Percentiles rank a stretch among this genome's conserved stretches.
phyloP scores from a whole-genome alignment of 2,113 vertebrate species.

The Budorcas taxicolor region DNA sequence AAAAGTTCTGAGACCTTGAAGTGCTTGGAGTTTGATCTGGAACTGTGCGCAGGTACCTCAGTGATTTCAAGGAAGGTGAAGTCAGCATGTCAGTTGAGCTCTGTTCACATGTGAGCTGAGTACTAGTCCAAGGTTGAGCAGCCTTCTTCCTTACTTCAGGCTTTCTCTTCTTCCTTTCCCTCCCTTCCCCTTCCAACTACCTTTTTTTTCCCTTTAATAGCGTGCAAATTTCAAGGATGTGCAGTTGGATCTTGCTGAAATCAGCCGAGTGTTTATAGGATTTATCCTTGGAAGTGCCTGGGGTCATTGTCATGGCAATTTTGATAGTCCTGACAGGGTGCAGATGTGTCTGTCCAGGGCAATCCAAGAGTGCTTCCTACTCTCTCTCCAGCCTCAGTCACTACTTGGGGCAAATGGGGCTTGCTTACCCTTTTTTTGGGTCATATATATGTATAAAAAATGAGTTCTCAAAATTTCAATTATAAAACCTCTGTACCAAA shows the following conservation, averaged over 20 bases:
- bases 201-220: background rate
- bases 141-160: background rate
- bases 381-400: background rate
- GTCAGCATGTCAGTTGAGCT: background rate
- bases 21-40: background rate
- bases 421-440: background rate
- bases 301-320: conserved; percentile 66
- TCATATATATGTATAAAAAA: background rate
- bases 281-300: conserved; percentile 49
- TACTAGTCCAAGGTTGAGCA: background rate
- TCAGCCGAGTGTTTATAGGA: conserved; percentile 2
- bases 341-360: conserved; percentile 21
- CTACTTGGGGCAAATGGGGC: background rate
- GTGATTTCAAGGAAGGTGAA: background rate
- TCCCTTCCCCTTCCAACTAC: background rate
- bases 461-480: background rate
- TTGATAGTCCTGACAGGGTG: conserved; percentile 21
- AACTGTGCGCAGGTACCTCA: background rate
- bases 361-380: background rate
- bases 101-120: background rate
- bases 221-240: conserved; percentile 51
- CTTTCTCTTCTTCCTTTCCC: background rate
- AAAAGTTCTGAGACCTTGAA: background rate
- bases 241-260: conserved; percentile 28
- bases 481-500: background rate